phyloP scores from a whole-genome alignment of 2,113 vertebrate species.

The Girardinichthys multiradiatus region DNA sequence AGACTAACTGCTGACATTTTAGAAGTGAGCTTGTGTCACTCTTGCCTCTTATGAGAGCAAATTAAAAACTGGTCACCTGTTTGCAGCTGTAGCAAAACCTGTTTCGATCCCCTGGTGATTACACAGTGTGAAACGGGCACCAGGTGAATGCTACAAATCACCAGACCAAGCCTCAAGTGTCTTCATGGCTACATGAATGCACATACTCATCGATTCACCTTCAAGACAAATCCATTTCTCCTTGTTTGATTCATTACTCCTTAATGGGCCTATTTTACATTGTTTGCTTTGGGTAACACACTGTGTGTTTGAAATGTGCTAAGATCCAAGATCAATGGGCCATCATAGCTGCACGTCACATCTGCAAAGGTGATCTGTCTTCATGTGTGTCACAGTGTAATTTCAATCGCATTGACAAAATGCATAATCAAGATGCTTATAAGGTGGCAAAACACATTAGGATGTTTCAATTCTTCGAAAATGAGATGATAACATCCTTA shows the following conservation, averaged over 20 bases:
- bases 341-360: constrained; percentile 59
- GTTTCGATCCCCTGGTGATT: constrained; percentile 50
- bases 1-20: constrained; percentile 7
- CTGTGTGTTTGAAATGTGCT: constrained; percentile 76
- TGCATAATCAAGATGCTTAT: constrained; percentile 42
- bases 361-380: constrained; percentile 62
- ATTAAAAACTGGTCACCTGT: constrained; percentile 54
- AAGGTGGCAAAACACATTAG: constrained; percentile 38
- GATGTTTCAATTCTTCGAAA: constrained; percentile 33
- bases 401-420: constrained; percentile 50
- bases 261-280: constrained; percentile 87
- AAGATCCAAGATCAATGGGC: constrained; percentile 79
- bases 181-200: constrained; percentile 26
- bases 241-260: constrained; percentile 84
- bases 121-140: constrained; percentile 56
- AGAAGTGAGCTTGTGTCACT: constrained; percentile 11
- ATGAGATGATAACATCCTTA: constrained; percentile 40
- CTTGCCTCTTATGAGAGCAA: constrained; percentile 27
- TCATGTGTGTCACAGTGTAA: constrained; percentile 26
- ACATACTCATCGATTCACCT: constrained; percentile 74
- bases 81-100: constrained; percentile 43
- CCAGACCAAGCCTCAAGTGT: constrained; percentile 56
- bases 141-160: constrained; percentile 74
- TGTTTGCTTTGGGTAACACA: constrained; percentile 81
- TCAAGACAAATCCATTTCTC: constrained; percentile 80